Evolutionary conservation across 1,140 invertebrate species (phyloP).

Genomic region (Zaprionus ghesquierei): DNA sequence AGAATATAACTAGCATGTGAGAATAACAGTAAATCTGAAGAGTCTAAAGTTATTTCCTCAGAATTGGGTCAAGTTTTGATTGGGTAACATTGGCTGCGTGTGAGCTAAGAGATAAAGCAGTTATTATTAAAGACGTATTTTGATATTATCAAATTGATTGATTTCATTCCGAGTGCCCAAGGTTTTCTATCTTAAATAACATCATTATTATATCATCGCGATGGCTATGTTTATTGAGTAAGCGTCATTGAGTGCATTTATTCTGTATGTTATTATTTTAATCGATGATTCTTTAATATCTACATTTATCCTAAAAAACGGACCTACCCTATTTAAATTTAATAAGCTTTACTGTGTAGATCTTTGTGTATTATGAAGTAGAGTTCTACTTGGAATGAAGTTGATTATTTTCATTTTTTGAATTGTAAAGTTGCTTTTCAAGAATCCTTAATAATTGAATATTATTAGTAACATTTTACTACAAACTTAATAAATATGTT

Average conservation of each 20-base stretch:
- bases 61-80: slow-evolving; percentile 28
- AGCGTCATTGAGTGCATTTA: background rate
- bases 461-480: too few species aligned
- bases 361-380: background rate
- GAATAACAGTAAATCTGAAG: background rate
- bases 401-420: background rate
- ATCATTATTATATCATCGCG: background rate
- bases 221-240: background rate
- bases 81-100: background rate
- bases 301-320: background rate
- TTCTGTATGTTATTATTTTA: background rate
- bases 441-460: too few species aligned
- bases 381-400: background rate
- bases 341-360: background rate
- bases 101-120: too few species aligned
- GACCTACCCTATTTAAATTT: too few species aligned
- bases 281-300: background rate
- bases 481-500: too few species aligned
- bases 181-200: background rate
- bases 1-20: background rate
- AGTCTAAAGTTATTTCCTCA: background rate
- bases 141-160: background rate
- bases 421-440: too few species aligned
- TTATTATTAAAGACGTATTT: background rate
- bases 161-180: background rate